A percentile compares a stretch with the other conserved stretches of the same genome.
Conservation (phyloP, 2,888 invertebrate species). For the Venusia cambrica region DNA sequence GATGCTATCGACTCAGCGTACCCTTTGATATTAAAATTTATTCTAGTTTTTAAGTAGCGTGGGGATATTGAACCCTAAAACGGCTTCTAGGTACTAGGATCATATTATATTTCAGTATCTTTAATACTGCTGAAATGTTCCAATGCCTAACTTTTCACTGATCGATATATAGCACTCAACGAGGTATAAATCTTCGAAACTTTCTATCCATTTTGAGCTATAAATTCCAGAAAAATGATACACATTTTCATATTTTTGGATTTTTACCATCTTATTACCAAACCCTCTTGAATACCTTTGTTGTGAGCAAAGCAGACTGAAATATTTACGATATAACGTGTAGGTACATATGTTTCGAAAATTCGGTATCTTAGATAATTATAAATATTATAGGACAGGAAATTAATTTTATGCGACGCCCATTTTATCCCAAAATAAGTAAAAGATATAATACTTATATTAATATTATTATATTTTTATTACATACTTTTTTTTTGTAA, state of each 20-base stretch:
- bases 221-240: slow-evolving; percentile 15
- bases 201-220: slow-evolving; percentile 13
- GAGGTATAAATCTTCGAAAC: slow-evolving; percentile 14
- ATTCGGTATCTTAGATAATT: too few species aligned
- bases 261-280: slow-evolving; percentile 16
- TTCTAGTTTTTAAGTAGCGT: slow-evolving; percentile 30
- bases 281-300: slow-evolving; percentile 42
- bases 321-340: slow-evolving; percentile 45
- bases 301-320: slow-evolving; percentile 55
- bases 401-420: too few species aligned
- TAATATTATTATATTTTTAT: too few species aligned
- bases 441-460: too few species aligned
- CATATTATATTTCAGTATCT: too few species aligned
- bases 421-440: too few species aligned
- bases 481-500: too few species aligned
- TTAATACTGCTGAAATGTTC: background rate
- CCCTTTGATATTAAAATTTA: slow-evolving; percentile 45
- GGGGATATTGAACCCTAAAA: background rate
- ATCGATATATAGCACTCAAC: slow-evolving; percentile 7
- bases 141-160: slow-evolving; percentile 1
- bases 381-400: too few species aligned
- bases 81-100: too few species aligned
- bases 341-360: too few species aligned
- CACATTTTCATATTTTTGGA: slow-evolving; percentile 17
- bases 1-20: slow-evolving; percentile 34